Conservation (phyloP, 2,797 vertebrate species). For the Sebastes melanostomus region DNA sequence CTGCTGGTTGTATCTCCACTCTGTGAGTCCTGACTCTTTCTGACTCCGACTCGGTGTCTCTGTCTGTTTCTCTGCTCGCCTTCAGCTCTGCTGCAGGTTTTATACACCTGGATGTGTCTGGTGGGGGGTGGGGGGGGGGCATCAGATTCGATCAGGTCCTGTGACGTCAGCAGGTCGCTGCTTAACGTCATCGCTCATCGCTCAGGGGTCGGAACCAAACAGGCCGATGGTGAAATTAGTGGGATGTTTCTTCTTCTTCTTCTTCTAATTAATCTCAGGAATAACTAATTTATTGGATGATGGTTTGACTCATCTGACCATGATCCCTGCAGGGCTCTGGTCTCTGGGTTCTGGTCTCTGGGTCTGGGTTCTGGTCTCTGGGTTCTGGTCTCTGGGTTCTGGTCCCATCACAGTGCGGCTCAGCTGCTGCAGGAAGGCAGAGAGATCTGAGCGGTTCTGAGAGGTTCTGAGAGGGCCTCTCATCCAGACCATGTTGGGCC, state of each 20-base stretch:
- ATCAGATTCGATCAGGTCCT: conserved; percentile 82
- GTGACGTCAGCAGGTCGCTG: conserved; percentile 89
- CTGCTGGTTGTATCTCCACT: conserved; percentile 61
- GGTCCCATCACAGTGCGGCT: not conserved
- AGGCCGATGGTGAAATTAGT: conserved; percentile 64
- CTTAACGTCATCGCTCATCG: conserved; percentile 80
- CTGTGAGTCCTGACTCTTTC: conserved; percentile 36
- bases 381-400: not conserved
- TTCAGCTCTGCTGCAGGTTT: conserved; percentile 83
- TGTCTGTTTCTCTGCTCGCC: conserved; percentile 61
- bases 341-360: no score
- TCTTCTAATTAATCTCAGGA: conserved; percentile 50
- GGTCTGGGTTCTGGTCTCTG: no score
- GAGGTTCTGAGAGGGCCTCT: not conserved
- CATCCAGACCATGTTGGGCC: not conserved
- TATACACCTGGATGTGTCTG: conserved; percentile 82
- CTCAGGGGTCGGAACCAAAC: conserved; percentile 57
- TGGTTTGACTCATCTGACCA: conserved; percentile 67
- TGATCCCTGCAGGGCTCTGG: not conserved
- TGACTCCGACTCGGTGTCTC: not conserved
- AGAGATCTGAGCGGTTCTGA: no score
- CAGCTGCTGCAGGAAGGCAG: not conserved
- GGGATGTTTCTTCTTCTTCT: conserved; percentile 11
- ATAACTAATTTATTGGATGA: conserved; percentile 54
- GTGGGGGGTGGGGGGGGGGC: conserved; percentile 62